Evolutionary conservation across 2,888 invertebrate genomes (phyloP), one percentile per base, ranked within the genome.

Genomic region (Ptilodon capucinus): DNA sequence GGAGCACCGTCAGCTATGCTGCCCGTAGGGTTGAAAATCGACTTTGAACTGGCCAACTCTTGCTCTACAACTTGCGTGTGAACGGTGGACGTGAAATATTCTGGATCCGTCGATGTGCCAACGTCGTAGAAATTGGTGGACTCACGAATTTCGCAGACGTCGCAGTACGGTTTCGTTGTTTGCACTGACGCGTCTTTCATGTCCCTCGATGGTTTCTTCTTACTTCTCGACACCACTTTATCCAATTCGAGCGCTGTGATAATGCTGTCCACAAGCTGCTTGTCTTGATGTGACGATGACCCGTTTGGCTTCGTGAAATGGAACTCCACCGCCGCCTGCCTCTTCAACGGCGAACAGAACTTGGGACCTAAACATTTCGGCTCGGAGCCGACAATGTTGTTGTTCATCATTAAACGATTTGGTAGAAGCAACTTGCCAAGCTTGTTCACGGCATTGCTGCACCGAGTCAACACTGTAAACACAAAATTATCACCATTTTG

Each of bases 1-100:
- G 85, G 74, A 19, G 81, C 79, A 25, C 81, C 75, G 30, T 81
- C 82, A 2, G 75, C 63, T 14, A 76, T 60, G 57, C 84, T 80
- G 1, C 90, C 89, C 17, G 74, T 81, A 0, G 89, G 84, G 36
- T 81, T 85, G 59, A 89, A 91, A 43, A 88, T 68, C 7, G 86
- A 65, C 64, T 84, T 85, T 3, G 90, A 90, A 67, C 64, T 89
- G 16, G 79, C 57, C 42, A 91, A 67, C 62, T 90, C 90, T 39
- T 88, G 80, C 46, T 90, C 90, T 30, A 87, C 73, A 4, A 90
- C 90, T 68, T 90, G 91, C 4, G 89, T 90, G 53, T 91, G 86
- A 23, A 83, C 76, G 2, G 87, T 66, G 0, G 75, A 58, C 32
- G 71, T 69, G 54, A 90, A 84, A 28, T 84, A 60, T 4, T 80